These are phyloP conservation scores for Tamias sibiricus DNA, from an alignment of 2,113 vertebrate genomes.

Conservation along the genomic window DNA sequence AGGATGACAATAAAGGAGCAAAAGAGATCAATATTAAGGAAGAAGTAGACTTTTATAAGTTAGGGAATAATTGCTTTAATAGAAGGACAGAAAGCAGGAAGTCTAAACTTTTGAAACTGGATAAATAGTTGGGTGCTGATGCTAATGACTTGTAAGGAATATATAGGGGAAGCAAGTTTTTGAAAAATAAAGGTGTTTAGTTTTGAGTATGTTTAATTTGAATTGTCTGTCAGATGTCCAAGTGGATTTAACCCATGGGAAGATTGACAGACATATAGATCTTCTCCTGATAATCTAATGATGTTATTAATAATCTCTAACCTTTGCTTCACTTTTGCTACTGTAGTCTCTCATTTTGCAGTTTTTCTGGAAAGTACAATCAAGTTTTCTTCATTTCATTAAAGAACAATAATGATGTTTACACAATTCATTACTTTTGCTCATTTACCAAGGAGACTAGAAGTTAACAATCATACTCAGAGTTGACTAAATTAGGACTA, in stretches of 20 bases:
- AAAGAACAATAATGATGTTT: conserved; percentile 34
- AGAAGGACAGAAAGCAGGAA: neutral
- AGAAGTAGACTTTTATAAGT: neutral
- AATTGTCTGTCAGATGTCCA: neutral
- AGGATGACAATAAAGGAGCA: neutral
- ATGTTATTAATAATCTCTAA: neutral
- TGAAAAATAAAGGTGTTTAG: neutral
- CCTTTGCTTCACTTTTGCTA: neutral
- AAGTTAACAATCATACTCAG: neutral
- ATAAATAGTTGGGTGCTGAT: neutral
- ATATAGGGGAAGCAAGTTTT: neutral
- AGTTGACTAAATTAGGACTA: accelerated
- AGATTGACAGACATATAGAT: neutral
- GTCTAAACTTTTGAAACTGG: neutral
- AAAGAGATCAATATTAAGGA: neutral
- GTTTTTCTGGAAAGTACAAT: neutral
- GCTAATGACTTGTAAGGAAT: neutral
- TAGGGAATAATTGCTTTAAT: neutral
- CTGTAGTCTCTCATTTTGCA: neutral
- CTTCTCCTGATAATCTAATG: neutral
- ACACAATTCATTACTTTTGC: neutral
- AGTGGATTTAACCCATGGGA: neutral
- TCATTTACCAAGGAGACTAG: neutral
- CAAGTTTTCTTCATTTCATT: neutral
- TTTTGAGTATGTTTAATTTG: neutral